Evolutionary conservation across 2,113 vertebrate species (phyloP).

Genomic region (Microtus montanus): DNA sequence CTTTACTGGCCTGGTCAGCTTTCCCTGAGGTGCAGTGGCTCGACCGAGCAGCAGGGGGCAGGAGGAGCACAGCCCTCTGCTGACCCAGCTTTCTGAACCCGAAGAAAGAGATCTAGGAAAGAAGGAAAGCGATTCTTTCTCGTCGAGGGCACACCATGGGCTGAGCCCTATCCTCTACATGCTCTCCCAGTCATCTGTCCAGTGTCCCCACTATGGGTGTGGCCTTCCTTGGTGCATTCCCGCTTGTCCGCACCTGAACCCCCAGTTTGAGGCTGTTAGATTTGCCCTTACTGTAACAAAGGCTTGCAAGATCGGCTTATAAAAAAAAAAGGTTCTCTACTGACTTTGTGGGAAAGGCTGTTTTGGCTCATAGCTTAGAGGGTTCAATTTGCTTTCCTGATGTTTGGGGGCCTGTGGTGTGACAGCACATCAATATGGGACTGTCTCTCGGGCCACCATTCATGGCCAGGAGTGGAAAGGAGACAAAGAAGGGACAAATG

Average conservation of each 20-base stretch:
- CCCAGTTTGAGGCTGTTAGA: neutral
- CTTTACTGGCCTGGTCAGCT: neutral
- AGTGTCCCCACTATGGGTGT: neutral
- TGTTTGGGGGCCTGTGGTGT: neutral
- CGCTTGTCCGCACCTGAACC: neutral
- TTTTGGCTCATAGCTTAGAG: neutral
- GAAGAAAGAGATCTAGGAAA: neutral
- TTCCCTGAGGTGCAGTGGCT: neutral
- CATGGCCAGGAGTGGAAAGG: neutral
- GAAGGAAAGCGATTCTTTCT: neutral
- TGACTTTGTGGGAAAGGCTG: neutral
- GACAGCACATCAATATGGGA: neutral
- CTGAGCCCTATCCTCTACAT: neutral
- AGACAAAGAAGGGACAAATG: neutral
- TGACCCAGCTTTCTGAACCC: neutral
- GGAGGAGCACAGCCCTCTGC: neutral
- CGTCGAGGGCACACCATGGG: neutral
- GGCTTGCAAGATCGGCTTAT: neutral
- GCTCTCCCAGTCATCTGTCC: neutral
- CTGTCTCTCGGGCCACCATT: neutral
- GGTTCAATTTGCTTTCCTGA: neutral
- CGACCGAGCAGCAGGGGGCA: neutral
- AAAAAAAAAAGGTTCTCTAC: neutral
- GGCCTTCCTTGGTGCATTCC: neutral
- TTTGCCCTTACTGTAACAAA: neutral